Percentiles rank a stretch among this genome's conserved stretches.
These are phyloP conservation scores for Erebia aethiops DNA, from an alignment of 2,888 invertebrate genomes.

Conservation along the genomic window DNA sequence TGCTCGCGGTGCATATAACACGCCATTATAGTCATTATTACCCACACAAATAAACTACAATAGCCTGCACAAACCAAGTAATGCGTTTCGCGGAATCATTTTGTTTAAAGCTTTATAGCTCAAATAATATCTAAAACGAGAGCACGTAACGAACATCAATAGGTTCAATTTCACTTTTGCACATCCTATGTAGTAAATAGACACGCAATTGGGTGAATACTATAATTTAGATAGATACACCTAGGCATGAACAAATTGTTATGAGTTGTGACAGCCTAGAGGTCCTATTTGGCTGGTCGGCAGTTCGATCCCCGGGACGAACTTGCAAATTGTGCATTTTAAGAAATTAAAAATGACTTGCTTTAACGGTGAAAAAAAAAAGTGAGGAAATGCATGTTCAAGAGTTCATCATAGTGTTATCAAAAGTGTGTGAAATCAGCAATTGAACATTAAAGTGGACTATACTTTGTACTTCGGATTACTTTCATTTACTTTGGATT, in stretches of 20 bases:
- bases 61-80: conserved; percentile 45
- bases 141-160: conserved; percentile 47
- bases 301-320: too few relatives aligned
- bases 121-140: conserved; percentile 66
- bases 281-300: too few relatives aligned
- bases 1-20: conserved; percentile 52
- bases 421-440: too few relatives aligned
- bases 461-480: too few relatives aligned
- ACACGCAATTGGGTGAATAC: background rate
- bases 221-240: background rate
- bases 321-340: too few relatives aligned
- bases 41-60: conserved; percentile 52
- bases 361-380: too few relatives aligned
- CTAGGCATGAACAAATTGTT: background rate
- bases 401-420: too few relatives aligned
- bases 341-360: too few relatives aligned
- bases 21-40: conserved; percentile 61
- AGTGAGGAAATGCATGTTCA: too few relatives aligned
- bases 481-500: too few relatives aligned
- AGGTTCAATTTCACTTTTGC: conserved; percentile 40
- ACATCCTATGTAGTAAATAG: conserved; percentile 6
- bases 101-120: conserved; percentile 66
- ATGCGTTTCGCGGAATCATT: conserved; percentile 69
- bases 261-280: too few relatives aligned
- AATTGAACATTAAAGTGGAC: too few relatives aligned